Percentiles rank a stretch among this genome's conserved stretches.
Conservation (phyloP, 2,113 vertebrate species). For the Epinephelus cyanopodus region DNA sequence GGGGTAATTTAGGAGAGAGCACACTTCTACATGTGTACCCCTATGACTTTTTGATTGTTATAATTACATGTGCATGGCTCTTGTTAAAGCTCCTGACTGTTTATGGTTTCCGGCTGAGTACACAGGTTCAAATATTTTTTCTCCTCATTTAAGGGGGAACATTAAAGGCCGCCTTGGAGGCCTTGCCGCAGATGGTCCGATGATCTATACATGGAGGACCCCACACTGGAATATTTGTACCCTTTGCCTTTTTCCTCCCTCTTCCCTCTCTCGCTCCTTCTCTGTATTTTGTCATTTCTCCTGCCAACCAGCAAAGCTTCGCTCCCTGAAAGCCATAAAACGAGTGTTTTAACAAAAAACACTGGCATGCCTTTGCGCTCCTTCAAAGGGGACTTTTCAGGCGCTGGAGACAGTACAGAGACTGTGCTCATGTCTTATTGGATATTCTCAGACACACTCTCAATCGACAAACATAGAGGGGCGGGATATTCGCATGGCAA, state of each 20-base stretch:
- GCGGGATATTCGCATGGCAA: conserved; percentile 34
- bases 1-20: conserved; percentile 55
- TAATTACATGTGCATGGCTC: conserved; percentile 74
- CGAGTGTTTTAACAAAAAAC: conserved; percentile 75
- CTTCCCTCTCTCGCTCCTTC: conserved; percentile 26
- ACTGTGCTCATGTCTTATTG: conserved; percentile 54
- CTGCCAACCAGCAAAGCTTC: conserved; percentile 64
- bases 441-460: conserved; percentile 64
- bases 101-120: conserved; percentile 77
- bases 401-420: conserved; percentile 44
- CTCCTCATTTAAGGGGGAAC: conserved; percentile 53
- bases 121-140: conserved; percentile 72
- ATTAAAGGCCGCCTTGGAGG: conserved; percentile 56
- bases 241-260: conserved; percentile 46
- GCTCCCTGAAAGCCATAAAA: conserved; percentile 71
- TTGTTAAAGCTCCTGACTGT: conserved; percentile 66
- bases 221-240: conserved; percentile 59
- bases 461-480: conserved; percentile 41
- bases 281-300: conserved; percentile 69
- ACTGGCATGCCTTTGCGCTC: conserved; percentile 60
- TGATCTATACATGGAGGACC: conserved; percentile 60
- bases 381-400: conserved; percentile 73
- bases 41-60: conserved; percentile 73
- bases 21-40: conserved; percentile 54
- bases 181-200: conserved; percentile 54